Evolutionary conservation across 2,113 vertebrate genomes (phyloP).

Genomic region (Phyllostomus hastatus): DNA sequence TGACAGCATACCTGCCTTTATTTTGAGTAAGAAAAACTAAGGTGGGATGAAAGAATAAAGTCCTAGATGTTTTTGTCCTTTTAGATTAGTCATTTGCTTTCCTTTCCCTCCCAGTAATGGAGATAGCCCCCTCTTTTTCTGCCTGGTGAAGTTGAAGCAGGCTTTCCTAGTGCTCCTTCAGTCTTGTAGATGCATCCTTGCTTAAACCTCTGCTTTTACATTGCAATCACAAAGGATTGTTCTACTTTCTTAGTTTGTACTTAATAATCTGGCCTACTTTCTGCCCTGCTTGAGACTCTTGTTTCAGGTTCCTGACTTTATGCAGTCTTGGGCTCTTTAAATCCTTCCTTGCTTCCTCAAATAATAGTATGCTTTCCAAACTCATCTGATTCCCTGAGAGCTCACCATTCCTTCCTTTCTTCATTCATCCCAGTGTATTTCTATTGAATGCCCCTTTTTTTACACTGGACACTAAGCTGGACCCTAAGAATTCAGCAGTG

Average conservation of each 20-base stretch:
- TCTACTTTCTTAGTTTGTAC: conserved; percentile 14
- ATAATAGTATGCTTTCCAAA: neutral
- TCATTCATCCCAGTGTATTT: neutral
- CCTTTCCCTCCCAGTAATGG: neutral
- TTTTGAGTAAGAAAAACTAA: neutral
- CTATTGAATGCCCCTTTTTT: neutral
- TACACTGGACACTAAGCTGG: neutral
- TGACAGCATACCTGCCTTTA: neutral
- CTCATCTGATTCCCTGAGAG: neutral
- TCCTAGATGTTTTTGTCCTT: neutral
- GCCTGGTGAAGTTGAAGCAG: neutral
- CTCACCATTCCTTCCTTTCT: neutral
- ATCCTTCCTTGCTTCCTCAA: neutral
- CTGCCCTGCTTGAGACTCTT: neutral
- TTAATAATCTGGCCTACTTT: conserved; percentile 38
- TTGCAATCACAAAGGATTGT: neutral
- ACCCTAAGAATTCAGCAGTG: neutral
- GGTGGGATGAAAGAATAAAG: neutral
- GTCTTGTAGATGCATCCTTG: neutral
- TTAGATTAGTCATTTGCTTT: neutral
- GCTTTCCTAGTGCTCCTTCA: neutral
- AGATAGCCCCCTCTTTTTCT: neutral
- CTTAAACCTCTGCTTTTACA: conserved; percentile 26
- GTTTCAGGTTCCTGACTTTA: neutral
- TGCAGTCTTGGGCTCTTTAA: neutral